Evolutionary conservation across 2,113 vertebrate genomes (phyloP), one percentile per base, ranked within the genome.

Genomic region (Mormyrus iriodes): DNA sequence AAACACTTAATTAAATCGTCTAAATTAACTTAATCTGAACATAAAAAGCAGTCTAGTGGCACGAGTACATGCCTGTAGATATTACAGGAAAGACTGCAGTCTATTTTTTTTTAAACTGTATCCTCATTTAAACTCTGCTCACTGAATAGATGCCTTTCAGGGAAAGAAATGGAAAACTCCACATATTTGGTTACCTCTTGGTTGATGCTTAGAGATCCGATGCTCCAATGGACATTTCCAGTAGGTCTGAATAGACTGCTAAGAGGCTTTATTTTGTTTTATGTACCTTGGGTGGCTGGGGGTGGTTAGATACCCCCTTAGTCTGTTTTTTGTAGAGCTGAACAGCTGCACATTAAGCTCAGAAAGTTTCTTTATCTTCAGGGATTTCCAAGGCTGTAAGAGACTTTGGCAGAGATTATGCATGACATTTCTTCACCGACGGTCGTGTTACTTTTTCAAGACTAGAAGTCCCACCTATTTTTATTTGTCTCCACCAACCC

Each of bases 381-480:
- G 48, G 83, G 83, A 85, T 85, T 85, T 85, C 83, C 46, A 44
- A n/a, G 83, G 83, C 83, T n/a, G 10, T 51, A 85, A 51, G 83
- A 51, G 83, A 85, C 44, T 85, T 51, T 85, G 44, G 46, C 24
- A 12, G 48, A n/a, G 46, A 85, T 85, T 85, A 85, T n/a, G n/a
- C 44, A 10, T 49, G 48, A 27, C 83, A 31, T 49, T 76, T 85
- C 44, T 1, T 85, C 10, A 51, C 9, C 1, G 46, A 49, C 1
- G 46, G 46, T 51, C 83, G n/a, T 51, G 83, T 85, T 85, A 51
- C 83, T 85, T 85, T 85, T 85, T 85, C 48, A 85, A 85, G 83
- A 85, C n/a, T 27, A 85, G 44, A 49, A 48, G 83, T n/a, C 39
- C 39, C 46, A 12, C 82, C 82, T 48, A 84, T 84, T 46, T 84